These are phyloP conservation scores for Bradynema listronoti DNA, from an alignment of 1,140 invertebrate species.

Conservation along the genomic window DNA sequence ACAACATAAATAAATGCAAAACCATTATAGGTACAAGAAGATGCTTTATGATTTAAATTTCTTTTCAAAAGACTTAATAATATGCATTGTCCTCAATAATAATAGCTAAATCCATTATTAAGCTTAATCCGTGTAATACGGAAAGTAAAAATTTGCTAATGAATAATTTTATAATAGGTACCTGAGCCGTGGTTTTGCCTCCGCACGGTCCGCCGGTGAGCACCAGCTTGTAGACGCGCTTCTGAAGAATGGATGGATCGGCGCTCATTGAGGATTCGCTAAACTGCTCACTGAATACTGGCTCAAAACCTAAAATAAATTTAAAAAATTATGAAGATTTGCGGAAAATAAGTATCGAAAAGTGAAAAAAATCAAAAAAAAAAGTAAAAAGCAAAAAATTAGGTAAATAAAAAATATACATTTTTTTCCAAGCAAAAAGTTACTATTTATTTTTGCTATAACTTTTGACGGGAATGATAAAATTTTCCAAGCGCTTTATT, in stretches of 20 bases:
- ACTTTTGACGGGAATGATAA: too few relatives aligned
- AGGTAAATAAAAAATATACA: not conserved
- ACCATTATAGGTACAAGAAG: slow-evolving; percentile 61
- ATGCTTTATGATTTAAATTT: slow-evolving; percentile 3
- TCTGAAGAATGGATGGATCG: not conserved
- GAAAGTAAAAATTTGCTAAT: slow-evolving; percentile 5
- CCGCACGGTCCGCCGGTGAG: slow-evolving; percentile 71
- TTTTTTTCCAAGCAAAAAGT: too few relatives aligned
- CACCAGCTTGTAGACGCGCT: slow-evolving; percentile 52
- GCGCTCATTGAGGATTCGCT: not conserved
- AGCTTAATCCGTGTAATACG: slow-evolving; percentile 5
- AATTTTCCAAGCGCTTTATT: slow-evolving; percentile 29
- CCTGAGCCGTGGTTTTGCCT: slow-evolving; percentile 86
- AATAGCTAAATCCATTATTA: not conserved
- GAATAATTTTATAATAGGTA: not conserved
- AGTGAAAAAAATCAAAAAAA: too few relatives aligned
- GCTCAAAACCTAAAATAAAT: too few relatives aligned
- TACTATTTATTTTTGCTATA: too few relatives aligned
- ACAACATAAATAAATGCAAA: slow-evolving; percentile 55
- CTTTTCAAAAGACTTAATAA: slow-evolving; percentile 12
- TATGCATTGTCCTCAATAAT: slow-evolving; percentile 1
- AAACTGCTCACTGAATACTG: too few relatives aligned
- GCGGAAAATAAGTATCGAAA: not conserved
- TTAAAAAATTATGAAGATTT: slow-evolving; percentile 5
- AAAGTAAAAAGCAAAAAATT: not conserved